Percentiles rank a stretch among this genome's conserved stretches.
These are phyloP conservation scores for Eupleurogrammus muticus DNA, from an alignment of 2,797 vertebrate species.

Conservation along the genomic window DNA sequence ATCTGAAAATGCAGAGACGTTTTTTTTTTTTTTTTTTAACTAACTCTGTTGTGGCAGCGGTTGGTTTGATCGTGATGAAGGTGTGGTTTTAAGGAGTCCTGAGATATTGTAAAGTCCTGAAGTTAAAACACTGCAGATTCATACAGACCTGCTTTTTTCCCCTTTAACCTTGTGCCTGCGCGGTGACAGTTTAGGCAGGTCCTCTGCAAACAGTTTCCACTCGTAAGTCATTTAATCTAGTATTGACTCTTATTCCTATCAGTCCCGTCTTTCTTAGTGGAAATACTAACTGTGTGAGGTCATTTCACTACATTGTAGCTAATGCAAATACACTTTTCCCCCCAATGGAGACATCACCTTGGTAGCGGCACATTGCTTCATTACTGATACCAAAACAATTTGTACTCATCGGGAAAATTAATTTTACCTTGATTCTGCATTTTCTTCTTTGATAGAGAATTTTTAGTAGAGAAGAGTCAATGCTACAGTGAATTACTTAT, in stretches of 20 bases:
- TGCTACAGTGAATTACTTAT: background rate
- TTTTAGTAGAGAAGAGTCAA: background rate
- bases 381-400: slow-evolving; percentile 7
- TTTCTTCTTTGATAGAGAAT: too few species aligned
- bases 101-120: slow-evolving; percentile 37
- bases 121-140: slow-evolving; percentile 29
- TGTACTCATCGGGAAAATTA: background rate
- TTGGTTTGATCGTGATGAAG: slow-evolving; percentile 24
- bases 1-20: slow-evolving; percentile 39
- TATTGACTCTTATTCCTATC: slow-evolving; percentile 42
- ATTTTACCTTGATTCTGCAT: background rate
- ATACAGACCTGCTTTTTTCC: background rate
- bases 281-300: slow-evolving; percentile 13
- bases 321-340: slow-evolving; percentile 24
- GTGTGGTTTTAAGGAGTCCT: slow-evolving; percentile 33
- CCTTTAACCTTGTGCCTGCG: slow-evolving; percentile 22
- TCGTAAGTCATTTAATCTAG: slow-evolving; percentile 45
- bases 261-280: slow-evolving; percentile 28
- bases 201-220: slow-evolving; percentile 43
- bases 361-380: background rate
- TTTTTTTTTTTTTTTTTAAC: slow-evolving; percentile 17
- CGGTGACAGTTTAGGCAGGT: slow-evolving; percentile 23
- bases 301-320: slow-evolving; percentile 17
- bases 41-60: slow-evolving; percentile 15
- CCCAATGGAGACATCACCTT: slow-evolving; percentile 15